Percentiles rank a stretch among this genome's conserved stretches.
These are phyloP conservation scores for Salvelinus fontinalis DNA, from an alignment of 2,113 vertebrate species.

Conservation along the genomic window DNA sequence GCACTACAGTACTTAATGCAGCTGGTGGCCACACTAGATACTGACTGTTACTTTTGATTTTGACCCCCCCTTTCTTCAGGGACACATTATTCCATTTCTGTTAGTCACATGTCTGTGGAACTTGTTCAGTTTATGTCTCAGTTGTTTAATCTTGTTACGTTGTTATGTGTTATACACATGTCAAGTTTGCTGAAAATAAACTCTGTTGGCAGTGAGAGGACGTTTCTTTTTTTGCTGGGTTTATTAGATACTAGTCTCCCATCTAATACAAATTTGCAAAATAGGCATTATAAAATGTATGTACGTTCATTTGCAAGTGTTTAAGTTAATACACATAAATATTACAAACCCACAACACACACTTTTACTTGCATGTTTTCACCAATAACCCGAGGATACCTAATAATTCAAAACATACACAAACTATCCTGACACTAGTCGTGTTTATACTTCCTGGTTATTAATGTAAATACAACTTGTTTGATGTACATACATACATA, in stretches of 20 bases:
- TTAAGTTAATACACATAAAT: constrained; percentile 16
- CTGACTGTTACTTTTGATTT: too few relatives aligned
- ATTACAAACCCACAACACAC: constrained; percentile 8
- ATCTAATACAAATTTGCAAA: neutral
- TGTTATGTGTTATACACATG: too few relatives aligned
- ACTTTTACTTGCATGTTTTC: neutral
- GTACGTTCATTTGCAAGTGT: constrained; percentile 3
- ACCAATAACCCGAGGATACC: neutral
- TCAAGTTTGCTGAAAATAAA: too few relatives aligned
- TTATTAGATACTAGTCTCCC: neutral
- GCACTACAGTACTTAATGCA: too few relatives aligned
- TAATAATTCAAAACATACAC: constrained; percentile 3
- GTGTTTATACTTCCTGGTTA: neutral
- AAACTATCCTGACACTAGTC: neutral
- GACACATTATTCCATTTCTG: too few relatives aligned
- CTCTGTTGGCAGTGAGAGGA: too few relatives aligned
- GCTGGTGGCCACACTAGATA: too few relatives aligned
- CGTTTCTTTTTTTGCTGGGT: too few relatives aligned
- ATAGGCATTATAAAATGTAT: constrained; percentile 1
- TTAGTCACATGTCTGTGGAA: too few relatives aligned
- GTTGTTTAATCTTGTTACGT: too few relatives aligned
- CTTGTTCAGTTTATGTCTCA: too few relatives aligned
- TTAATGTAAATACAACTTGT: neutral
- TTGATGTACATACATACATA: neutral
- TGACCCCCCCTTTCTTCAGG: too few relatives aligned